phyloP scores from a whole-genome alignment of 2,797 vertebrate genomes.

The Myotis myotis region DNA sequence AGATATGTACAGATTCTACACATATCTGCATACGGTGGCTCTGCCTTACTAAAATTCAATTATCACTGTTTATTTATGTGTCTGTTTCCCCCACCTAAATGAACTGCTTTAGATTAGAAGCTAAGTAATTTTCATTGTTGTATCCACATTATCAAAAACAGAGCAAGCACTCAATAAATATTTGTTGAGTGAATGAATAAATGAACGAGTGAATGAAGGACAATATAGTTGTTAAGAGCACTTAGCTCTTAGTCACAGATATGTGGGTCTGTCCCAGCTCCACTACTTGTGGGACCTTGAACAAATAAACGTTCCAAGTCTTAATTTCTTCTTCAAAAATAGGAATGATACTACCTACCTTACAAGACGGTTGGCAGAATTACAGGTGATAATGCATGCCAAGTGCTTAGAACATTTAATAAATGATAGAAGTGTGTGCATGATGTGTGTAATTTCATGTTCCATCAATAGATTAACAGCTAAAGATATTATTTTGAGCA shows the following conservation, averaged over 20 bases:
- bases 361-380: neutral
- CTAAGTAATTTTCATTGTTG: neutral
- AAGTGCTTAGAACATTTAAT: neutral
- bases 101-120: neutral
- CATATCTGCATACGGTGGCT: neutral
- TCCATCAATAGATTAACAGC: neutral
- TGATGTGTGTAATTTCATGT: neutral
- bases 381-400: neutral
- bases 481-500: neutral
- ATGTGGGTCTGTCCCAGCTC: neutral
- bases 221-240: neutral
- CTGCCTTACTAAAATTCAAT: neutral
- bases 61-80: neutral
- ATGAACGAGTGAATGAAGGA: neutral
- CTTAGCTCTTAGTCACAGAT: constrained; percentile 11
- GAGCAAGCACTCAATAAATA: neutral
- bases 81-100: neutral
- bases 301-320: neutral
- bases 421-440: neutral
- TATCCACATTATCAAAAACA: neutral
- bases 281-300: neutral
- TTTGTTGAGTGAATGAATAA: neutral
- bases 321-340: constrained; percentile 15
- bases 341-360: neutral
- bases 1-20: neutral